Conservation (phyloP, 2,888 invertebrate species). For the Galerucella calmariensis region DNA sequence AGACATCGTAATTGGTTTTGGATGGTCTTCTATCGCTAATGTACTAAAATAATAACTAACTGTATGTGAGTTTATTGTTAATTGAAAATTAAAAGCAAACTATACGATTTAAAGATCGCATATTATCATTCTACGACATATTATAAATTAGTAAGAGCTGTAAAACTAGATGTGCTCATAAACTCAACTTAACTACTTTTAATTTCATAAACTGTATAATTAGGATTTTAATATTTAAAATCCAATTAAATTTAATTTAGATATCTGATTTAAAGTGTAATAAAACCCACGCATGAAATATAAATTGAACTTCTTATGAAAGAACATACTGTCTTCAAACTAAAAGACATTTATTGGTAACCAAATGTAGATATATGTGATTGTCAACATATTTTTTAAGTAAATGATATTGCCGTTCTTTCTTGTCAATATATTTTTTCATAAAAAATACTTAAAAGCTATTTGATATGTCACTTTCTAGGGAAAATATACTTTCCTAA, state of each 20-base stretch:
- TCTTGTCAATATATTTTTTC: neutral
- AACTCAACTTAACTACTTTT: slow-evolving; percentile 20
- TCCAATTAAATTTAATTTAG: slow-evolving; percentile 26
- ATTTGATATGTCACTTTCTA: too few species aligned
- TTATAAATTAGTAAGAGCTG: slow-evolving; percentile 12
- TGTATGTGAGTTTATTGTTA: slow-evolving; percentile 1
- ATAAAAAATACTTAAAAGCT: too few species aligned
- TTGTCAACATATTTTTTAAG: neutral
- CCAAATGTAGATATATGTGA: slow-evolving; percentile 4
- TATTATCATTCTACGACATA: slow-evolving; percentile 4
- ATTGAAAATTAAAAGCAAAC: slow-evolving; percentile 6
- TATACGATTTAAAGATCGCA: neutral
- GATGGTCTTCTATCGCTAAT: neutral
- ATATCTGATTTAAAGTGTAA: slow-evolving; percentile 26
- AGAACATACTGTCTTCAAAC: neutral
- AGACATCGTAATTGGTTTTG: neutral
- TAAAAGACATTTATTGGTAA: slow-evolving; percentile 10
- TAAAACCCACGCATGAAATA: slow-evolving; percentile 15
- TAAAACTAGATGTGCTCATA: slow-evolving; percentile 21
- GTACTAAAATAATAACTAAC: neutral
- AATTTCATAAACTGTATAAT: slow-evolving; percentile 26
- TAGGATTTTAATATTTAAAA: slow-evolving; percentile 26
- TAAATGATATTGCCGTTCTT: neutral
- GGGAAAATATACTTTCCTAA: too few species aligned
- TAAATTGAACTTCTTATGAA: slow-evolving; percentile 5